Conservation (phyloP, 2,797 vertebrate species). For the Taenioides sp. region DNA sequence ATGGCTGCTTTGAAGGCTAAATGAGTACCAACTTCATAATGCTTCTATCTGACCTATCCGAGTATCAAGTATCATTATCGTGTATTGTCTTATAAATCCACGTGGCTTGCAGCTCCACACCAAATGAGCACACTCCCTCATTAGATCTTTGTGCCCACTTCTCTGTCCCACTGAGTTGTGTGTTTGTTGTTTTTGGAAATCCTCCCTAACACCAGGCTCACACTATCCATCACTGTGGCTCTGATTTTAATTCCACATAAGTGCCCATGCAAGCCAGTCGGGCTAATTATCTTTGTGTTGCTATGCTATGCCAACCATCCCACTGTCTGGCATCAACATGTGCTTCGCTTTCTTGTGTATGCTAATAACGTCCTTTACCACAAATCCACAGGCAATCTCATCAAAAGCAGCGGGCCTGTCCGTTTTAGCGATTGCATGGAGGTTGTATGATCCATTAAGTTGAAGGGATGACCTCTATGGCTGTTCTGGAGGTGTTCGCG, state of each 20-base stretch:
- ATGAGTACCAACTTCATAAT: background rate
- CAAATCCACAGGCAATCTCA: conserved; percentile 30
- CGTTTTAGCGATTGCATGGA: background rate
- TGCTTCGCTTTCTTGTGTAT: conserved; percentile 51
- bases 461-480: conserved; percentile 35
- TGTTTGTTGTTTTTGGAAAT: conserved; percentile 30
- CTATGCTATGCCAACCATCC: conserved; percentile 16
- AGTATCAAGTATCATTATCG: background rate
- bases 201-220: conserved; percentile 17
- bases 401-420: conserved; percentile 36
- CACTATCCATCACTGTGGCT: conserved; percentile 24
- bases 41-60: background rate
- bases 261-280: conserved; percentile 19
- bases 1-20: background rate
- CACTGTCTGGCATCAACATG: conserved; percentile 15
- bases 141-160: conserved; percentile 20
- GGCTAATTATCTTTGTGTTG: conserved; percentile 17
- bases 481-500: conserved; percentile 28
- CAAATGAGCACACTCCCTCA: conserved; percentile 23
- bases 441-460: background rate
- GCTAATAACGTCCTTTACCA: conserved; percentile 61
- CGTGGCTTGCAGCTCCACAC: background rate
- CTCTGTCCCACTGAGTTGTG: conserved; percentile 27
- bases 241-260: conserved; percentile 20
- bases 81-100: background rate